phyloP scores from a whole-genome alignment of 2,797 vertebrate genomes.

The Diglossa cyanea region DNA sequence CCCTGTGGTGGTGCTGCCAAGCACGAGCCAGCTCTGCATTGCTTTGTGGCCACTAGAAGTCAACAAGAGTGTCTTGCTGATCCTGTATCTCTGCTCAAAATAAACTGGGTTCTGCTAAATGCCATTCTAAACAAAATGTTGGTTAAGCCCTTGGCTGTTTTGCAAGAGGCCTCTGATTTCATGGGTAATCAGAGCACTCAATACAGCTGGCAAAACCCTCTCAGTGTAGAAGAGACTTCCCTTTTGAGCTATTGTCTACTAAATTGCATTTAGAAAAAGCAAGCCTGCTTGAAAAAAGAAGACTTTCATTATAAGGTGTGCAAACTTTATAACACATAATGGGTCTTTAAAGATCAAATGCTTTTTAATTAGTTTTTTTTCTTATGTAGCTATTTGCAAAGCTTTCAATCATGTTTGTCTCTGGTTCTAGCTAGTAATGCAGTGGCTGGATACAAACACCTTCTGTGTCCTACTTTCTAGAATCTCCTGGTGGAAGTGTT shows the following conservation, averaged over 20 bases:
- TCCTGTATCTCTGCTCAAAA: neutral
- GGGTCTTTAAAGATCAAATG: slow-evolving; percentile 20
- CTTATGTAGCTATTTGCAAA: neutral
- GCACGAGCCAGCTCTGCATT: neutral
- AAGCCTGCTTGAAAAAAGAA: neutral
- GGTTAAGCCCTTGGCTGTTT: neutral
- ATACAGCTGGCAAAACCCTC: neutral
- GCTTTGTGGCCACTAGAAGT: neutral
- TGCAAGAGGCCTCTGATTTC: neutral
- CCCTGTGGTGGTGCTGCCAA: neutral
- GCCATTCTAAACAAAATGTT: neutral
- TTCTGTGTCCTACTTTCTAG: slow-evolving; percentile 58
- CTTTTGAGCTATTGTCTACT: neutral
- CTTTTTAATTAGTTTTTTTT: neutral
- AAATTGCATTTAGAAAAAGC: neutral
- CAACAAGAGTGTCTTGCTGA: neutral
- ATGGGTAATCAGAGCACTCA: neutral
- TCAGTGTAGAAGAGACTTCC: neutral
- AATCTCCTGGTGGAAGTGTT: slow-evolving; percentile 52
- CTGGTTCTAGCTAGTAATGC: slow-evolving; percentile 8
- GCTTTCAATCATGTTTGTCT: neutral
- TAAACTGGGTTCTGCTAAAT: neutral
- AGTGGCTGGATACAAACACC: slow-evolving; percentile 33
- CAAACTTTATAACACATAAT: neutral
- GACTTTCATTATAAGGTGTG: neutral